Conservation (phyloP, 1,140 invertebrate genomes). For the Drosophila sechellia region DNA sequence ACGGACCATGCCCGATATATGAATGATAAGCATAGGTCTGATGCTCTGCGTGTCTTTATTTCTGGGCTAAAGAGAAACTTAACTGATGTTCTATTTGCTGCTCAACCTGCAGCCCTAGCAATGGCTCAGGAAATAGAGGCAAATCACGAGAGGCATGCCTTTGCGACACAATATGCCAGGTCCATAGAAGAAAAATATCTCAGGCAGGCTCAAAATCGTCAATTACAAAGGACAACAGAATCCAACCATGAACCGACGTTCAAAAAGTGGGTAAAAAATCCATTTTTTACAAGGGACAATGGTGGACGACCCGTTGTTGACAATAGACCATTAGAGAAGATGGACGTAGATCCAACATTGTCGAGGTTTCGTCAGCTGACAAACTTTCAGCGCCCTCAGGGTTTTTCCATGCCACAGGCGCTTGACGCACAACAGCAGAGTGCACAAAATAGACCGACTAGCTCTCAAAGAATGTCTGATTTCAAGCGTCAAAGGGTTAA, state of each 20-base stretch:
- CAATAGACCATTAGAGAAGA: neutral
- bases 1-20: neutral
- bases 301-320: slow-evolving; percentile 1
- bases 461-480: slow-evolving; percentile 7
- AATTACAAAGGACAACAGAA: slow-evolving; percentile 1
- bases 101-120: neutral
- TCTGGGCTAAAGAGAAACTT: slow-evolving; percentile 2
- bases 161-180: neutral
- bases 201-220: neutral
- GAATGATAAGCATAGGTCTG: slow-evolving; percentile 5
- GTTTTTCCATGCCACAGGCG: neutral
- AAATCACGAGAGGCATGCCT: slow-evolving; percentile 5
- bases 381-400: slow-evolving; percentile 6
- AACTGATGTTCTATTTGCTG: slow-evolving; percentile 6
- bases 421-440: slow-evolving; percentile 1
- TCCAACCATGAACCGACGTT: neutral
- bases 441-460: neutral
- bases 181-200: neutral
- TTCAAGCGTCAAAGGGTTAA: slow-evolving; percentile 1
- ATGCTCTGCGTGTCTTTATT: slow-evolving; percentile 6
- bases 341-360: slow-evolving; percentile 5
- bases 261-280: neutral
- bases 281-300: slow-evolving; percentile 1
- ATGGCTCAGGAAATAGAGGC: slow-evolving; percentile 6
- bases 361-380: neutral